phyloP scores from a whole-genome alignment of 2,797 vertebrate species.

The Oryzias sinensis region DNA sequence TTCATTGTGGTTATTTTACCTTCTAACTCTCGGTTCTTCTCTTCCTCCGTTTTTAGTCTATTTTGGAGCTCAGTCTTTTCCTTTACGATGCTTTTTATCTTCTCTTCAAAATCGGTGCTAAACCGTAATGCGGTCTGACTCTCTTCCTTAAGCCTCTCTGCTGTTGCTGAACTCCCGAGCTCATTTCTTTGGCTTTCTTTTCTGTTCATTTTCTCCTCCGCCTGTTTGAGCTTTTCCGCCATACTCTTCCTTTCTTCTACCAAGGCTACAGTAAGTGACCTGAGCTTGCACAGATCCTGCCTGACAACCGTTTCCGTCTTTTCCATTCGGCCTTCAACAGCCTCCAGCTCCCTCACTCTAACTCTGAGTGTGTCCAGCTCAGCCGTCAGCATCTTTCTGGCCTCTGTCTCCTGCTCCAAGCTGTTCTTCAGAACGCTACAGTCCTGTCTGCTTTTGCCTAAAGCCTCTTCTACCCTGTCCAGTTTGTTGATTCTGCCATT shows the following conservation, averaged over 20 bases:
- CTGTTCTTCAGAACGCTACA: constrained; percentile 84
- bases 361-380: constrained; percentile 87
- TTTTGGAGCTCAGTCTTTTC: constrained; percentile 88
- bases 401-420: constrained; percentile 88
- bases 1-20: constrained; percentile 86
- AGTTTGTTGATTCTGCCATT: constrained; percentile 89
- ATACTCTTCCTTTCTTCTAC: constrained; percentile 92
- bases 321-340: constrained; percentile 82
- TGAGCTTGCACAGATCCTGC: constrained; percentile 91
- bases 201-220: constrained; percentile 87
- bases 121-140: constrained; percentile 85
- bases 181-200: constrained; percentile 85
- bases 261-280: constrained; percentile 91
- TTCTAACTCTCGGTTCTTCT: constrained; percentile 86
- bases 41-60: constrained; percentile 87
- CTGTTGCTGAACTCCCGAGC: constrained; percentile 83
- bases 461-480: constrained; percentile 91
- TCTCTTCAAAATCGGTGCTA: constrained; percentile 89
- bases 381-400: constrained; percentile 83
- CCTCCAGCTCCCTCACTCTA: constrained; percentile 88
- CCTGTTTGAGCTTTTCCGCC: constrained; percentile 88
- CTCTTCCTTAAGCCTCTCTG: constrained; percentile 90
- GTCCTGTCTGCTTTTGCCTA: constrained; percentile 92
- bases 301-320: constrained; percentile 87
- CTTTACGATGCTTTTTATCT: constrained; percentile 80